Percentiles rank a stretch among this genome's conserved stretches.
Conservation (phyloP, 2,113 vertebrate genomes). For the Halcyon senegalensis region DNA sequence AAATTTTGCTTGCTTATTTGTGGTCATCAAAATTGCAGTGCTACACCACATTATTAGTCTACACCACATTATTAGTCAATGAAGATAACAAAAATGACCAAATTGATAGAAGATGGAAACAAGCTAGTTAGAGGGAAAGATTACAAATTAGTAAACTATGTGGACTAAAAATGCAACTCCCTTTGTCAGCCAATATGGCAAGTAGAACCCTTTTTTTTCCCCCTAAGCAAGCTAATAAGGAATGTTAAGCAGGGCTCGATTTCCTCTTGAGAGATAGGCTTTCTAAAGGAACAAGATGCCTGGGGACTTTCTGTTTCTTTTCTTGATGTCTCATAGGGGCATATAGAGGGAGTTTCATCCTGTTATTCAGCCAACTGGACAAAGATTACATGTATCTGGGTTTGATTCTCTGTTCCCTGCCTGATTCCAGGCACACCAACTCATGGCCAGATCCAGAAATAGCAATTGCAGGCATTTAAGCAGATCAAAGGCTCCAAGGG, state of each 20-base stretch:
- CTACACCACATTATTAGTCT: constrained; percentile 7
- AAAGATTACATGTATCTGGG: not conserved
- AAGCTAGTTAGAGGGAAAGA: constrained; percentile 50
- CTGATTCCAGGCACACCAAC: not conserved
- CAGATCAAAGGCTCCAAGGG: not conserved
- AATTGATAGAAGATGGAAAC: constrained; percentile 27
- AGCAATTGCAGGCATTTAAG: not conserved
- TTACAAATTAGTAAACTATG: constrained; percentile 13
- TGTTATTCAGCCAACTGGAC: not conserved
- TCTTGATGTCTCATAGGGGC: not conserved
- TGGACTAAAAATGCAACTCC: constrained; percentile 49
- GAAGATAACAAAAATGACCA: constrained; percentile 12
- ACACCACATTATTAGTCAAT: constrained; percentile 10
- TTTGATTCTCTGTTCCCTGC: not conserved
- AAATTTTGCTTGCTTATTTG: constrained; percentile 50
- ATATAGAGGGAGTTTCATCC: not conserved
- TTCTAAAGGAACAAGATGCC: not conserved
- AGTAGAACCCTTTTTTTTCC: not conserved
- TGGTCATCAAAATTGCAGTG: constrained; percentile 2
- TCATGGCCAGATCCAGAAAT: not conserved
- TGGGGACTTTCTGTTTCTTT: not conserved
- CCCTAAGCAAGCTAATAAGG: constrained; percentile 62
- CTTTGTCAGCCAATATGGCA: constrained; percentile 44
- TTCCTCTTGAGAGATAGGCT: constrained; percentile 53
- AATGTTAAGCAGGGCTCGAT: constrained; percentile 56